Evolutionary conservation across 2,888 invertebrate genomes (phyloP).

Genomic region (Oscheius sp.): DNA sequence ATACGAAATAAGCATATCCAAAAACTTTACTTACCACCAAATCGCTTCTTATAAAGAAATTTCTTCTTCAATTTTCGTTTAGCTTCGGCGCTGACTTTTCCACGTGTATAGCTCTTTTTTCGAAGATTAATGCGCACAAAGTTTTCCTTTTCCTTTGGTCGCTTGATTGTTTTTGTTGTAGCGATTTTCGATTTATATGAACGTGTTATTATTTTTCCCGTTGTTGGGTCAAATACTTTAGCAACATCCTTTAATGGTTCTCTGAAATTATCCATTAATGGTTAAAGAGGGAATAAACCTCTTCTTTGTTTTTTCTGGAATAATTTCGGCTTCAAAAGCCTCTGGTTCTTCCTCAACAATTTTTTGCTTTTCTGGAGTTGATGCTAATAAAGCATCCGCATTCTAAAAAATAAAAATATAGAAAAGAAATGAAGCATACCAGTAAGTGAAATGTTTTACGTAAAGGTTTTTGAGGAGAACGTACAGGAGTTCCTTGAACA

Average conservation of each 20-base stretch:
- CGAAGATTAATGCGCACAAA: conserved; percentile 55
- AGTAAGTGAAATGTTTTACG: background rate
- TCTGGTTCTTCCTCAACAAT: conserved; percentile 26
- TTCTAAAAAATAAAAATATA: conserved; percentile 28
- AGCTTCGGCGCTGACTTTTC: conserved; percentile 50
- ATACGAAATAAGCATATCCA: background rate
- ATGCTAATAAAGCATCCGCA: conserved; percentile 36
- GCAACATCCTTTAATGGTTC: conserved; percentile 31
- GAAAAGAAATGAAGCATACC: background rate
- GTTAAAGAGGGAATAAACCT: background rate
- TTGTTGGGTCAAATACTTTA: conserved; percentile 31
- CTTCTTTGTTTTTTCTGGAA: conserved; percentile 25
- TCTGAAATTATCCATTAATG: conserved; percentile 15
- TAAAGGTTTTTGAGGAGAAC: conserved; percentile 16
- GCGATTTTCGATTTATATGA: background rate
- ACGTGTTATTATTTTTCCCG: conserved; percentile 15
- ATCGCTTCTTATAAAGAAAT: conserved; percentile 46
- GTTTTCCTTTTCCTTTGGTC: conserved; percentile 35
- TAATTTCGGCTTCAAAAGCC: conserved; percentile 26
- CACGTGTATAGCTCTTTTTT: conserved; percentile 52
- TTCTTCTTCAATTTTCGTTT: conserved; percentile 52
- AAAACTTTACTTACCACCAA: background rate
- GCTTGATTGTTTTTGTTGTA: conserved; percentile 3
- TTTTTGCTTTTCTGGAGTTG: conserved; percentile 41
- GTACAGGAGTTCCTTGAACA: conserved; percentile 15